Conservation (phyloP, 2,888 invertebrate species). For the Drosophila prostipennis region DNA sequence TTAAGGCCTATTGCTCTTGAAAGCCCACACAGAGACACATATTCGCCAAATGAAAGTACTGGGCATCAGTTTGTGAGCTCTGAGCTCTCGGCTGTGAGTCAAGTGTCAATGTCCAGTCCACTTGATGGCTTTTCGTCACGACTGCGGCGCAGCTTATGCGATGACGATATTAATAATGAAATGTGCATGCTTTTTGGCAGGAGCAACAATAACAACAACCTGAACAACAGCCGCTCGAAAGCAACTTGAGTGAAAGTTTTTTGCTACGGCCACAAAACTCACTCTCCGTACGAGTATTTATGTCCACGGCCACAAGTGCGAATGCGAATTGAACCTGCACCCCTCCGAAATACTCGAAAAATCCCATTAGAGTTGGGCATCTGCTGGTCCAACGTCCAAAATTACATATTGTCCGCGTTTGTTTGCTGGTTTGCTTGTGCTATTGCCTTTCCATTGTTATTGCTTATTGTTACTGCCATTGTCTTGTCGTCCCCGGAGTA, state of each 20-base stretch:
- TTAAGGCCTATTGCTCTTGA: conserved; percentile 45
- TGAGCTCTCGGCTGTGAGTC: conserved; percentile 47
- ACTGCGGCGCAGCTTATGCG: conserved; percentile 55
- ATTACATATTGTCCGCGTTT: conserved; percentile 28
- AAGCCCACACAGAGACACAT: conserved; percentile 24
- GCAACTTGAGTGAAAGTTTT: conserved; percentile 75
- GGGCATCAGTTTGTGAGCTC: conserved; percentile 35
- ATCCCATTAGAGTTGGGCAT: conserved; percentile 45
- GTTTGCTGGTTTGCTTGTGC: conserved; percentile 28
- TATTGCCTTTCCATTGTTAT: conserved; percentile 5
- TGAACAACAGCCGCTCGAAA: conserved; percentile 53
- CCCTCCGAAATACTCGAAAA: conserved; percentile 31
- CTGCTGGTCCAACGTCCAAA: conserved; percentile 48
- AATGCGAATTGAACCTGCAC: conserved; percentile 53
- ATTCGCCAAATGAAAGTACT: conserved; percentile 70
- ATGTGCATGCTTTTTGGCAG: conserved; percentile 70
- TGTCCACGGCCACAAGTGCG: conserved; percentile 42
- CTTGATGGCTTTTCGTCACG: conserved; percentile 76
- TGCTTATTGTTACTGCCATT: conserved; percentile 24
- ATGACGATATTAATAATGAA: conserved; percentile 67
- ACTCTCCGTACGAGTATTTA: conserved; percentile 32
- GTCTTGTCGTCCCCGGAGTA: conserved; percentile 39
- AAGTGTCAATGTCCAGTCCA: conserved; percentile 76
- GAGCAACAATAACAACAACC: conserved; percentile 47
- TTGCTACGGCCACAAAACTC: conserved; percentile 41